Conservation (phyloP, 2,888 invertebrate species). For the Nemoura dubitans region DNA sequence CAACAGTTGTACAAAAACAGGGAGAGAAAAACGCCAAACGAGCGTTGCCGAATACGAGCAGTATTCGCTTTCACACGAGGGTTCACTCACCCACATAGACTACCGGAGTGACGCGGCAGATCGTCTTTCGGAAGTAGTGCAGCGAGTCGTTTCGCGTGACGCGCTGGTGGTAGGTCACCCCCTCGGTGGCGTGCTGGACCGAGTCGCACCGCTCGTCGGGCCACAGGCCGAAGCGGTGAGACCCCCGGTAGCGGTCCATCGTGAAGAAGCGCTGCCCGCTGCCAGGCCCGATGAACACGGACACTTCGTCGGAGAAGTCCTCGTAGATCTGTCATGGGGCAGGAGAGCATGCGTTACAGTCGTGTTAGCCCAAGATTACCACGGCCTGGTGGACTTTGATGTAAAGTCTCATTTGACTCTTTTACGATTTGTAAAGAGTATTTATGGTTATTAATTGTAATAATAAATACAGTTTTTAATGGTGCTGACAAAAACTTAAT, state of each 20-base stretch:
- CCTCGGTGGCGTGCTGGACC: conserved; percentile 72
- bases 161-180: conserved; percentile 68
- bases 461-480: too few species aligned
- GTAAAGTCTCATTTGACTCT: too few species aligned
- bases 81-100: conserved; percentile 64
- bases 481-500: too few species aligned
- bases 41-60: too few species aligned
- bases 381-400: too few species aligned
- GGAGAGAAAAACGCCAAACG: too few species aligned
- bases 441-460: too few species aligned
- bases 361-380: too few species aligned
- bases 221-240: conserved; percentile 66
- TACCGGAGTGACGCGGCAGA: conserved; percentile 70
- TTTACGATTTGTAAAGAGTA: too few species aligned
- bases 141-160: conserved; percentile 67
- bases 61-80: too few species aligned
- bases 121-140: conserved; percentile 73
- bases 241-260: conserved; percentile 68
- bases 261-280: conserved; percentile 70
- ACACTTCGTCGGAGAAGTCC: conserved; percentile 69
- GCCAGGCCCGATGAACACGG: conserved; percentile 69
- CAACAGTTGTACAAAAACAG: too few species aligned
- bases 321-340: conserved; percentile 75
- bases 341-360: too few species aligned
- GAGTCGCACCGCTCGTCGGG: conserved; percentile 67